A percentile compares a stretch with the other conserved stretches of the same genome.
These are phyloP conservation scores for Cheilosia pagana DNA, from an alignment of 2,888 invertebrate species.

Conservation along the genomic window DNA sequence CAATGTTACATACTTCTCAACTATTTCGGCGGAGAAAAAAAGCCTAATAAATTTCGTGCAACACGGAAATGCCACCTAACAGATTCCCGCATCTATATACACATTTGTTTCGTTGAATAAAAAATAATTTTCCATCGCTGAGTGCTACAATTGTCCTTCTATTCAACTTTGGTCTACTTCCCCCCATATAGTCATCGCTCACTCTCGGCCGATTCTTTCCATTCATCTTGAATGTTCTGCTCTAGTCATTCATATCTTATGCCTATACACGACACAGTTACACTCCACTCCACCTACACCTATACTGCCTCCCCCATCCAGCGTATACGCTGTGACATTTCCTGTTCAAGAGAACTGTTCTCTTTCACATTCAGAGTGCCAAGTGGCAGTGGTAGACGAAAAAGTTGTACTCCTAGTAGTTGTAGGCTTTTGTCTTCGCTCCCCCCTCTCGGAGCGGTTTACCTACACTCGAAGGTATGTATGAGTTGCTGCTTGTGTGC, in stretches of 20 bases:
- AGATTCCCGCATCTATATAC: too few species aligned
- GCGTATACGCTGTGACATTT: conserved; percentile 11
- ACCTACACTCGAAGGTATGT: not conserved
- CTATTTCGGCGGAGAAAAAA: too few species aligned
- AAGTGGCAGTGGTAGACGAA: conserved; percentile 22
- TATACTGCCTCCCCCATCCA: not conserved
- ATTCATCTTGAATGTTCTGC: conserved; percentile 27
- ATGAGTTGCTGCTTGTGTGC: not conserved
- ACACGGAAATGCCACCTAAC: too few species aligned
- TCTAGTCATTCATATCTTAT: conserved; percentile 38
- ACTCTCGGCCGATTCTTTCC: conserved; percentile 1
- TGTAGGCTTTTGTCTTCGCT: conserved; percentile 30
- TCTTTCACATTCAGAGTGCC: conserved; percentile 19
- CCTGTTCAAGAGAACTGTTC: conserved; percentile 25
- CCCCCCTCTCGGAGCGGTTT: not conserved
- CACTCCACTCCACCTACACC: not conserved
- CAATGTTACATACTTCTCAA: too few species aligned
- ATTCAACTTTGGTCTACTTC: conserved; percentile 30
- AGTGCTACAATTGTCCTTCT: conserved; percentile 54
- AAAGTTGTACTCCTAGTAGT: conserved; percentile 21
- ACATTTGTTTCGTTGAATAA: conserved; percentile 24
- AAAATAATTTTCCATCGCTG: conserved; percentile 40
- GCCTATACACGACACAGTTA: not conserved
- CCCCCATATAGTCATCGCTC: not conserved
- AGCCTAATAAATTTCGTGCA: too few species aligned